Evolutionary conservation across 2,888 invertebrate genomes (phyloP), one percentile per base, ranked within the genome.

Genomic region (Chymomyza fuscimana): DNA sequence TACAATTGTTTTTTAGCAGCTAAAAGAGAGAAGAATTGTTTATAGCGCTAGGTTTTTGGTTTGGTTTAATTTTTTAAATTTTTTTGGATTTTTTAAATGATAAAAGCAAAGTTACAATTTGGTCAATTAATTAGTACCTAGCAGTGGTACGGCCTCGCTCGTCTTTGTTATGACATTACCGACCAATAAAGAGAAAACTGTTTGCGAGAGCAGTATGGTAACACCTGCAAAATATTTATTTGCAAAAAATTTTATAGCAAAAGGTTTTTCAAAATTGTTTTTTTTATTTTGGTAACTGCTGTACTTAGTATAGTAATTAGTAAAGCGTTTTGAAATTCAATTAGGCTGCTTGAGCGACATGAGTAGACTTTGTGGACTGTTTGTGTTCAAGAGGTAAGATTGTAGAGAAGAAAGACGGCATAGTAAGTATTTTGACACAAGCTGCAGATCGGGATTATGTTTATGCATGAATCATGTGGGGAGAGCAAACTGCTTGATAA

Each of bases 91-190:
- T 69, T 60, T 59, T 22, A 77, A 77, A 76, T 74, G 40, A 73
- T 69, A 86, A 88, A 74, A 25, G 63, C 65, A 76, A 65, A 73
- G 69, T 70, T 74, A 72, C 25, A 69, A 78, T 64, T 46, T 40
- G 63, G 10, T n/a, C 67, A 63, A 54, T 63, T 61, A 65, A 76
- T 78, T 76, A 87, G 81, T 92, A 98, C 99, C 99, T 96, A 99
- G 97, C 93, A 99, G 95, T 92, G 99, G 99, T 93, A 99, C 97
- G 92, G 99, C 98, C 94, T 99, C 99, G 93, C 99, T 99, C 93
- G 99, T 98, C 94, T 97, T 97, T 93, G 99, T 99, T 94, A 99
- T 97, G 93, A 98, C 97, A 94, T 99, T 98, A 93, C 98, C 97
- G 94, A 99, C 98, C 96, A 99, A 96, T 94, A 98, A 96, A 93